phyloP scores from a whole-genome alignment of 1,140 invertebrate species.

The Drosophila arizonae region DNA sequence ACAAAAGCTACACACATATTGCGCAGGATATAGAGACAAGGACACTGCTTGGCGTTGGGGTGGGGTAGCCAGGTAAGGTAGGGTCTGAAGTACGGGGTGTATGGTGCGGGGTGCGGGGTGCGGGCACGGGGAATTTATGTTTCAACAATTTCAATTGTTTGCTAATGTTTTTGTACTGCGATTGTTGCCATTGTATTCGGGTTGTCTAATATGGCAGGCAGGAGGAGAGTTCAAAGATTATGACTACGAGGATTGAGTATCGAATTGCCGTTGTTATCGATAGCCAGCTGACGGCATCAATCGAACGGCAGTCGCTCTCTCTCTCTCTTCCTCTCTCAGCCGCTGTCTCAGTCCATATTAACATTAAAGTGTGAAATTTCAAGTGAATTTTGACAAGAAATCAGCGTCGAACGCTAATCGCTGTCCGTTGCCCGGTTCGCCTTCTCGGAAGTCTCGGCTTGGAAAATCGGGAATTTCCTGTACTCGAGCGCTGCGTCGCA shows the following conservation, averaged over 20 bases:
- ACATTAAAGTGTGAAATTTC: slow-evolving; percentile 76
- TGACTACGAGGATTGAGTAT: slow-evolving; percentile 40
- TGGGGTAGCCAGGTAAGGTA: slow-evolving; percentile 25
- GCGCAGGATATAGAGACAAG: slow-evolving; percentile 70
- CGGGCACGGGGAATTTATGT: slow-evolving; percentile 63
- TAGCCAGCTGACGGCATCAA: slow-evolving; percentile 24
- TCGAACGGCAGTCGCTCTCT: slow-evolving; percentile 10
- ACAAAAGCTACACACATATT: slow-evolving; percentile 57
- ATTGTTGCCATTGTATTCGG: slow-evolving; percentile 67
- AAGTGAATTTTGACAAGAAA: slow-evolving; percentile 70
- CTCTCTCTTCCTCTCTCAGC: too few relatives aligned
- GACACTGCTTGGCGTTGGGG: slow-evolving; percentile 33
- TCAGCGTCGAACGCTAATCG: slow-evolving; percentile 59
- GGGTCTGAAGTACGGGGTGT: neutral
- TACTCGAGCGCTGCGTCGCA: slow-evolving; percentile 10
- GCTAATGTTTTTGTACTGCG: slow-evolving; percentile 75
- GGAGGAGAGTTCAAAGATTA: slow-evolving; percentile 69
- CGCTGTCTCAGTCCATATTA: slow-evolving; percentile 21
- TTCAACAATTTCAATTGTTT: slow-evolving; percentile 80
- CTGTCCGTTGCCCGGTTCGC: neutral
- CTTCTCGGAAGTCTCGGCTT: slow-evolving; percentile 63
- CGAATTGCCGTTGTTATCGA: slow-evolving; percentile 60
- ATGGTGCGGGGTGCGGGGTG: neutral
- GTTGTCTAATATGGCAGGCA: slow-evolving; percentile 66
- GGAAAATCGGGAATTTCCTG: slow-evolving; percentile 61